Conservation (phyloP, 2,797 vertebrate species). For the Pogoniulus pusillus region DNA sequence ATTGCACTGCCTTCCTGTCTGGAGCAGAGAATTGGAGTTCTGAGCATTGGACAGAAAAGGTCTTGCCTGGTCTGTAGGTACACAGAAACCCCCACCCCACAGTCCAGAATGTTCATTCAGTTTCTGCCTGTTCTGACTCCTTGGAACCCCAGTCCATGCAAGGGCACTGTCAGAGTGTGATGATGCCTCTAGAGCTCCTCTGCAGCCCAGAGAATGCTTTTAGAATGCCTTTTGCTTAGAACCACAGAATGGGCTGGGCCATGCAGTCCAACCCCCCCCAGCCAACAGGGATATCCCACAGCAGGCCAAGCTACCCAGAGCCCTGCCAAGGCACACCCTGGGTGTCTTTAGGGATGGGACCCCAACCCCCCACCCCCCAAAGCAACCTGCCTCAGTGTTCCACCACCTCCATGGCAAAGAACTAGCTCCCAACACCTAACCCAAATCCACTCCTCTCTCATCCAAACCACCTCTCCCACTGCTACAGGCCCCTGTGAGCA, state of each 20-base stretch:
- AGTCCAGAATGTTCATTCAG: background rate
- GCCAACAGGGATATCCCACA: too few relatives aligned
- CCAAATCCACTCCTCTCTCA: too few relatives aligned
- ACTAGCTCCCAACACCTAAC: too few relatives aligned
- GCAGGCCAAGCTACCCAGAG: too few relatives aligned
- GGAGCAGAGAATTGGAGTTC: slow-evolving; percentile 34
- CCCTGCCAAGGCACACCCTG: too few relatives aligned
- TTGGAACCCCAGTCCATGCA: background rate
- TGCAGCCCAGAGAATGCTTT: background rate
- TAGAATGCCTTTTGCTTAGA: background rate
- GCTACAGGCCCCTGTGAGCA: too few relatives aligned
- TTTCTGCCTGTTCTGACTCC: background rate
- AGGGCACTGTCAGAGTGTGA: background rate
- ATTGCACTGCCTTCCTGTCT: slow-evolving; percentile 49
- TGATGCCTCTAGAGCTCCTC: background rate
- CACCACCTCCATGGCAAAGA: too few relatives aligned
- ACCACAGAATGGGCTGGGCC: background rate
- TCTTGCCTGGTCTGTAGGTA: background rate
- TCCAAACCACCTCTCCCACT: too few relatives aligned
- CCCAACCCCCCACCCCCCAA: too few relatives aligned
- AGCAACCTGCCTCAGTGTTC: too few relatives aligned
- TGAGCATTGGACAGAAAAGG: background rate
- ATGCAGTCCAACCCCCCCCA: too few relatives aligned
- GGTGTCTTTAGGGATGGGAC: too few relatives aligned
- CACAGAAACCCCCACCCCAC: background rate